phyloP scores from a whole-genome alignment of 2,888 invertebrate species.

The Athalia rosae region DNA sequence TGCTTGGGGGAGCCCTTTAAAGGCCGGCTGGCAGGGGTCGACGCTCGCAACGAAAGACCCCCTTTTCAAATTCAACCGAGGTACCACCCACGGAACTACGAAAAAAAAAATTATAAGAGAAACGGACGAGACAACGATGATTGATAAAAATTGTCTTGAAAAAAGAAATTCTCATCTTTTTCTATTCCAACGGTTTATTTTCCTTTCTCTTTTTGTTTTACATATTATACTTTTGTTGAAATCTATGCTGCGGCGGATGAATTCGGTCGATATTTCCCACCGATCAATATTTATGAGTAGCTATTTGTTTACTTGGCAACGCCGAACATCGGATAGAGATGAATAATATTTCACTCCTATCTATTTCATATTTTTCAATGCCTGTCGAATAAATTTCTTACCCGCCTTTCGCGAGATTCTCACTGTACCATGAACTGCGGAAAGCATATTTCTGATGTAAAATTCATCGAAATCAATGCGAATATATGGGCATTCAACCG shows the following conservation, averaged over 20 bases:
- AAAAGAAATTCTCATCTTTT: not conserved
- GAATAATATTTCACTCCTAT: not conserved
- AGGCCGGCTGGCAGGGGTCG: slow-evolving; percentile 63
- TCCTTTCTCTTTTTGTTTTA: not conserved
- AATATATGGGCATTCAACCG: too few species aligned
- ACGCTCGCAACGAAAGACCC: slow-evolving; percentile 52
- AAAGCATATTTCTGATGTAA: too few species aligned
- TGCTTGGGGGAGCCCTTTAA: slow-evolving; percentile 76
- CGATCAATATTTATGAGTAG: not conserved
- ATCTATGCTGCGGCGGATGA: not conserved
- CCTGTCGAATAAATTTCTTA: not conserved
- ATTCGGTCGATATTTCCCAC: not conserved
- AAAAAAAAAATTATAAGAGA: not conserved
- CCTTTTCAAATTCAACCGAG: slow-evolving; percentile 11
- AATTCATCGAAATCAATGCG: too few species aligned
- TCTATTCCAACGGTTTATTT: not conserved
- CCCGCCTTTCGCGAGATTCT: not conserved
- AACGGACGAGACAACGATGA: not conserved
- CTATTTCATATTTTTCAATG: not conserved
- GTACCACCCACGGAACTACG: not conserved
- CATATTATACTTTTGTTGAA: not conserved
- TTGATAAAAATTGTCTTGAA: not conserved
- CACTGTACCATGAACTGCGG: too few species aligned
- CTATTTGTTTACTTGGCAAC: slow-evolving; percentile 32
- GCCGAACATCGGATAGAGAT: not conserved